Evolutionary conservation across 2,888 invertebrate species (phyloP).

Genomic region (Oxytorus armatus): DNA sequence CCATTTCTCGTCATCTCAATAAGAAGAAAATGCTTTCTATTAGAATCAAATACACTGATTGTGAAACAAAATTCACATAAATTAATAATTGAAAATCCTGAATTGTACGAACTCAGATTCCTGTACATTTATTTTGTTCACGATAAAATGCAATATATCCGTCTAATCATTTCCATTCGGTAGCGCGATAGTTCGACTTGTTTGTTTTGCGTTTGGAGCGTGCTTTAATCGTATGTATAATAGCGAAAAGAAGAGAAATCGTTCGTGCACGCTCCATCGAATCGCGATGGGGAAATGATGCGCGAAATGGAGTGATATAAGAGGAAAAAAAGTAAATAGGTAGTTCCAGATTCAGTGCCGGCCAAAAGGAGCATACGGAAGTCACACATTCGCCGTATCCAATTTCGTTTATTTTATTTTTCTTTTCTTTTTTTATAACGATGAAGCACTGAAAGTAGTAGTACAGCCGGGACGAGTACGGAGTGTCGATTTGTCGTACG

Average conservation of each 20-base stretch:
- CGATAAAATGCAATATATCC: neutral
- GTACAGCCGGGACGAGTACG: neutral
- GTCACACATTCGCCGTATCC: constrained; percentile 11
- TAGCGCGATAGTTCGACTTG: constrained; percentile 2
- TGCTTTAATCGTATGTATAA: neutral
- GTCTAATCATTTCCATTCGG: neutral
- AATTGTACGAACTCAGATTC: neutral
- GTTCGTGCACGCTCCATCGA: constrained; percentile 14
- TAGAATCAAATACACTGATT: neutral
- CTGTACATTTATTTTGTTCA: neutral
- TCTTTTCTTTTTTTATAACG: neutral
- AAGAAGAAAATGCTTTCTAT: neutral
- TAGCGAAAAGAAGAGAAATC: constrained; percentile 27
- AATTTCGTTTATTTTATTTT: constrained; percentile 1
- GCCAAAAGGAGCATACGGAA: constrained; percentile 30
- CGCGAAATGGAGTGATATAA: constrained; percentile 26
- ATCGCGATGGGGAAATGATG: constrained; percentile 26
- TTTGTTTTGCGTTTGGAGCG: neutral
- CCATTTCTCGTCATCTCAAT: neutral
- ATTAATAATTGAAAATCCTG: neutral
- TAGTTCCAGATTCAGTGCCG: neutral
- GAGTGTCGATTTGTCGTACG: constrained; percentile 72
- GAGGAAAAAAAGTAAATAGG: constrained; percentile 10
- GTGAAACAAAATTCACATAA: neutral
- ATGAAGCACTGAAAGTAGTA: constrained; percentile 1